Evolutionary conservation across 2,113 vertebrate genomes (phyloP).

Genomic region (Phasianus colchicus): DNA sequence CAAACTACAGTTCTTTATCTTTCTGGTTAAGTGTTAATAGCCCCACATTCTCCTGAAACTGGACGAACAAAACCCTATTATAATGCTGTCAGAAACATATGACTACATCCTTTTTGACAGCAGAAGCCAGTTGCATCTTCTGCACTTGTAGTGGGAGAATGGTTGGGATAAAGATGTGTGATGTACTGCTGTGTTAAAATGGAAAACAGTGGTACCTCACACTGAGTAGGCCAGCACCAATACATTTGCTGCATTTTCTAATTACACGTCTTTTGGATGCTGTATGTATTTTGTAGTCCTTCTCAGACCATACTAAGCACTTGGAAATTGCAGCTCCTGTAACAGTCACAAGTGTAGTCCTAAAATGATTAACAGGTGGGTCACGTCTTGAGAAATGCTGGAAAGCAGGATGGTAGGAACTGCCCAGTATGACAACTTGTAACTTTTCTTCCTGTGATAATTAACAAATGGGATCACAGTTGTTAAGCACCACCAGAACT

Average conservation of each 20-base stretch:
- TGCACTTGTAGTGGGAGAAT: neutral
- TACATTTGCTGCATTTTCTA: neutral
- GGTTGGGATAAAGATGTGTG: neutral
- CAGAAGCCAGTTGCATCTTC: neutral
- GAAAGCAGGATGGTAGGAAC: neutral
- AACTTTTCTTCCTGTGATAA: neutral
- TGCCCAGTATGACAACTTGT: neutral
- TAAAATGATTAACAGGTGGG: neutral
- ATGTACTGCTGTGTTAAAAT: neutral
- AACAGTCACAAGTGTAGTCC: neutral
- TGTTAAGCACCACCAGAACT: neutral
- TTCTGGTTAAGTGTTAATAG: neutral
- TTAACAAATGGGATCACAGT: neutral
- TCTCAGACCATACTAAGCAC: neutral
- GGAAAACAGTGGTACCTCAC: neutral
- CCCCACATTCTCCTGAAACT: neutral
- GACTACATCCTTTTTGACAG: neutral
- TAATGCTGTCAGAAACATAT: conserved; percentile 17
- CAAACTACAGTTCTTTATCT: neutral
- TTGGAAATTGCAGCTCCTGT: neutral
- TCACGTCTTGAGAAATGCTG: neutral
- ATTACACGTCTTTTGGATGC: neutral
- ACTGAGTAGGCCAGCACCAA: neutral
- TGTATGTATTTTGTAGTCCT: neutral
- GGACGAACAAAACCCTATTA: neutral